Conservation (phyloP, 2,888 invertebrate genomes). For the Rhagium mordax region DNA sequence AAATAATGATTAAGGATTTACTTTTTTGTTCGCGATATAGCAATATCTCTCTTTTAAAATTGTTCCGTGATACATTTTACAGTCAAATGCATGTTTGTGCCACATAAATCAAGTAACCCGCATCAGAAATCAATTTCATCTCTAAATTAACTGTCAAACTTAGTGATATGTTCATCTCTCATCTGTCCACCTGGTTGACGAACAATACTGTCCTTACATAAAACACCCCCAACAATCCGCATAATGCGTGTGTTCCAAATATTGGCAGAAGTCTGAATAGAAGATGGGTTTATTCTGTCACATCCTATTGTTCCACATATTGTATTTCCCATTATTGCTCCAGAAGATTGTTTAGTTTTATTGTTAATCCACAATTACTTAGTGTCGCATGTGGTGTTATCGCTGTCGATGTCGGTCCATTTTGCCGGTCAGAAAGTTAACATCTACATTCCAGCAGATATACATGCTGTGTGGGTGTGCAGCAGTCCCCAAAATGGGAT, state of each 20-base stretch:
- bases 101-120: not conserved
- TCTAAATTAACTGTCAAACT: not conserved
- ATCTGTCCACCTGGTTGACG: slow-evolving; percentile 12
- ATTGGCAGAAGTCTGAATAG: slow-evolving; percentile 18
- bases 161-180: slow-evolving; percentile 15
- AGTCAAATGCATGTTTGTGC: not conserved
- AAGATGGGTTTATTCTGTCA: slow-evolving; percentile 35
- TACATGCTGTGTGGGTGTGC: slow-evolving; percentile 37
- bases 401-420: slow-evolving; percentile 18
- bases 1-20: no score
- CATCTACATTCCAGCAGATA: slow-evolving; percentile 38
- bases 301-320: slow-evolving; percentile 42
- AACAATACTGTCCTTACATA: slow-evolving; percentile 4
- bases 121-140: not conserved
- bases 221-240: slow-evolving; percentile 11
- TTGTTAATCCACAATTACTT: slow-evolving; percentile 44
- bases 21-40: no score
- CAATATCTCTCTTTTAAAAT: no score
- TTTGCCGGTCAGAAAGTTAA: slow-evolving; percentile 36
- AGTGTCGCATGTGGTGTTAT: slow-evolving; percentile 38
- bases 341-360: slow-evolving; percentile 47
- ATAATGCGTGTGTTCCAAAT: slow-evolving; percentile 22
- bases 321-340: slow-evolving; percentile 44
- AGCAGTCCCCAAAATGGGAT: slow-evolving; percentile 40
- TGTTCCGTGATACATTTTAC: no score